These are phyloP conservation scores for Ericerus pela DNA, from an alignment of 1,140 invertebrate genomes.

Conservation along the genomic window DNA sequence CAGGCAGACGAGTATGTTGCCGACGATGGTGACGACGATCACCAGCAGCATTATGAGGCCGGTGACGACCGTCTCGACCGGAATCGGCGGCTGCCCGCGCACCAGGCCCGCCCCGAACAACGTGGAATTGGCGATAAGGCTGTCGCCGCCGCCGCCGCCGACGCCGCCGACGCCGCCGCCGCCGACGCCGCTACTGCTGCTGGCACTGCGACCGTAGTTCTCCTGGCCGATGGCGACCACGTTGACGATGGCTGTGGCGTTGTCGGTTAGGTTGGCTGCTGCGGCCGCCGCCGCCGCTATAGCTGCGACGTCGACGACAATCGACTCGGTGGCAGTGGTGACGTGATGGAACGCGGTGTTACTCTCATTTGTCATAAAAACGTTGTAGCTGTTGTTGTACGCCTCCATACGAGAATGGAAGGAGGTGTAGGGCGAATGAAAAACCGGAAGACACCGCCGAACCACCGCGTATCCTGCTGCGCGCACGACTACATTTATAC, in stretches of 20 bases:
- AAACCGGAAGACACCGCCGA: too few relatives aligned
- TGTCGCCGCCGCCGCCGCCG: too few relatives aligned
- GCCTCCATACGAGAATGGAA: conserved; percentile 4
- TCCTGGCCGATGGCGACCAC: too few relatives aligned
- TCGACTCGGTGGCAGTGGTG: not conserved
- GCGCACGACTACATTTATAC: too few relatives aligned
- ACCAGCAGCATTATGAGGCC: conserved; percentile 54
- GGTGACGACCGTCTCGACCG: conserved; percentile 47
- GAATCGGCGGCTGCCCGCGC: not conserved
- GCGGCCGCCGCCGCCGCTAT: not conserved
- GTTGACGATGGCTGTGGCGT: not conserved
- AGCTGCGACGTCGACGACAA: not conserved
- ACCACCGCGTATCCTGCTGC: too few relatives aligned
- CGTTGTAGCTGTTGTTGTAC: conserved; percentile 1
- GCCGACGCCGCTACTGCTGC: too few relatives aligned
- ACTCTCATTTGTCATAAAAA: conserved; percentile 6
- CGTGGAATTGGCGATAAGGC: too few relatives aligned
- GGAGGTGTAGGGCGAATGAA: not conserved
- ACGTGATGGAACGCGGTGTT: not conserved
- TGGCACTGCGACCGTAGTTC: too few relatives aligned
- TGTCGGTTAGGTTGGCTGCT: not conserved
- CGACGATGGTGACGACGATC: conserved; percentile 65
- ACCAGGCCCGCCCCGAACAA: too few relatives aligned
- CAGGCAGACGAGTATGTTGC: conserved; percentile 77
- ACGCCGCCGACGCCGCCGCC: too few relatives aligned